These are phyloP conservation scores for Lepisosteus oculatus DNA, from an alignment of 2,113 vertebrate genomes.

Conservation along the genomic window DNA sequence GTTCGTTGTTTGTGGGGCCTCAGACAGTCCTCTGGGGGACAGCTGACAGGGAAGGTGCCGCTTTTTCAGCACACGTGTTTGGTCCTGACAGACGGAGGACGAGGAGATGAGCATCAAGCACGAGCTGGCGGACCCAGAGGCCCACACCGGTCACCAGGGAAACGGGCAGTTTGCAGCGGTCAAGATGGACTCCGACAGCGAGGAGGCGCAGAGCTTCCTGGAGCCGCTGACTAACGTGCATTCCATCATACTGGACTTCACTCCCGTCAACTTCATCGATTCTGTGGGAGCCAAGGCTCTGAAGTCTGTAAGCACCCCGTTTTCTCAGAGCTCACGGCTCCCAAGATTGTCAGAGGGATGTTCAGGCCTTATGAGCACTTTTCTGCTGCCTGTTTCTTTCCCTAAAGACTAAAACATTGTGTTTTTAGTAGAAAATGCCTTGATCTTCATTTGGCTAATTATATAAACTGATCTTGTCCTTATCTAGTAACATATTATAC, in stretches of 20 bases:
- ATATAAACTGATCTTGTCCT: no score
- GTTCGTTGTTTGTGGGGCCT: no score
- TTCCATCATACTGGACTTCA: slow-evolving; percentile 86
- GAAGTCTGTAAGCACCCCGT: slow-evolving; percentile 71
- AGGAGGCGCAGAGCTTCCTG: slow-evolving; percentile 69
- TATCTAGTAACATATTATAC: no score
- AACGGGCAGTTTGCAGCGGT: slow-evolving; percentile 63
- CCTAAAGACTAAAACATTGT: no score
- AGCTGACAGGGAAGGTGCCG: not conserved
- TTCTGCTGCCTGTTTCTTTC: no score
- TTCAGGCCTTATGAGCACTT: no score
- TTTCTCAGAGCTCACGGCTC: no score
- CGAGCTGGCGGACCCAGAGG: slow-evolving; percentile 61
- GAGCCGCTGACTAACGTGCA: slow-evolving; percentile 58
- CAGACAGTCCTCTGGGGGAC: no score
- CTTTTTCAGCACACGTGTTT: slow-evolving; percentile 2
- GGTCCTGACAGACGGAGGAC: slow-evolving; percentile 49
- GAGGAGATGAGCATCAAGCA: slow-evolving; percentile 66
- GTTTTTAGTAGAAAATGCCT: no score
- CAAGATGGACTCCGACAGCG: slow-evolving; percentile 41
- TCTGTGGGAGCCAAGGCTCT: slow-evolving; percentile 90
- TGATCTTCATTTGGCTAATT: no score
- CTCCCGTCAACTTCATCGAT: slow-evolving; percentile 84
- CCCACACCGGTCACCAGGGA: slow-evolving; percentile 30
- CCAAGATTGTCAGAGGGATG: no score